phyloP scores from a whole-genome alignment of 1,140 invertebrate genomes.

The Eupristina koningsbergeri region DNA sequence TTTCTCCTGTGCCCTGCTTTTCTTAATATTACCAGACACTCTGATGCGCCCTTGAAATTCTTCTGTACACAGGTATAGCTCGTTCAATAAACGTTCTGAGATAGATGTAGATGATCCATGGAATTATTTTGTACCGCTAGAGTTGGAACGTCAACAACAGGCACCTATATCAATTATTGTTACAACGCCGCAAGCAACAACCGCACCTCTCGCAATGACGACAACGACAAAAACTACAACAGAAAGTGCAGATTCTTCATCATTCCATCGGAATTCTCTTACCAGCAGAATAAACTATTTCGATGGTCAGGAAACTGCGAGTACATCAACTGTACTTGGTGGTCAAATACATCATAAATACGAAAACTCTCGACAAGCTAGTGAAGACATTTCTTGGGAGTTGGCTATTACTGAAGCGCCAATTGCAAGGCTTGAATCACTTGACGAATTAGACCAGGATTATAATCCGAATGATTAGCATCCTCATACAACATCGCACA shows the following conservation, averaged over 20 bases:
- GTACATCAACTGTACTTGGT: not conserved
- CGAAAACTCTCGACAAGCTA: constrained; percentile 52
- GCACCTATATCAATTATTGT: not conserved
- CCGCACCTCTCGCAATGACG: not conserved
- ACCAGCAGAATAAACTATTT: not conserved
- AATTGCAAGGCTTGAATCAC: constrained; percentile 78
- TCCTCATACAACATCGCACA: not conserved
- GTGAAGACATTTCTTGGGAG: constrained; percentile 75
- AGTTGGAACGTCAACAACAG: constrained; percentile 11
- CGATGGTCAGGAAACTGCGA: not conserved
- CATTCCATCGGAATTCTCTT: not conserved
- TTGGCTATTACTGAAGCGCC: constrained; percentile 75
- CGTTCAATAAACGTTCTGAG: constrained; percentile 70
- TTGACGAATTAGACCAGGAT: constrained; percentile 77
- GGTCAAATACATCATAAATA: not conserved
- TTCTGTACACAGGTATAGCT: constrained; percentile 64
- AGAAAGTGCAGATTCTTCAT: not conserved
- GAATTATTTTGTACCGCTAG: constrained; percentile 64
- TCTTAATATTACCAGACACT: not conserved
- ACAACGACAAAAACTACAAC: constrained; percentile 2
- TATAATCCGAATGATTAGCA: constrained; percentile 4
- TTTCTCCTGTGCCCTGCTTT: not conserved
- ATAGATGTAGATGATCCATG: constrained; percentile 67
- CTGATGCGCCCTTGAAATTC: constrained; percentile 21
- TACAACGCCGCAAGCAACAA: constrained; percentile 11